phyloP scores from a whole-genome alignment of 2,113 vertebrate genomes.

The Chitala chitala region DNA sequence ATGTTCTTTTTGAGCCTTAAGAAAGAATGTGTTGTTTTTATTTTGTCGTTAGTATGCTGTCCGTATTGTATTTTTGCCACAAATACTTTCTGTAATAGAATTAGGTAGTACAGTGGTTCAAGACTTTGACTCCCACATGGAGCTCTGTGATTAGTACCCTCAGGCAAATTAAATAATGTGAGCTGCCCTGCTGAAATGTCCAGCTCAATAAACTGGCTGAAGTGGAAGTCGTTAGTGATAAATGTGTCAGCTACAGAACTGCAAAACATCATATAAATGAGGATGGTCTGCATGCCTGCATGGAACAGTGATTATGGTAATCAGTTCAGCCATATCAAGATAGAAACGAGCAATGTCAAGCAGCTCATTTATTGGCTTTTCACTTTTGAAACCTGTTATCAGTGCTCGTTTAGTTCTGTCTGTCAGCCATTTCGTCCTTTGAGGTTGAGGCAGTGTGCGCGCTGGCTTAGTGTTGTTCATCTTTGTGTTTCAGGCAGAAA shows the following conservation, averaged over 20 bases:
- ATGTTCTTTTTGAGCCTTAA: too few species aligned
- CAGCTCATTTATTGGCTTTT: background rate
- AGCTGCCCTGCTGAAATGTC: background rate
- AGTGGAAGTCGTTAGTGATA: too few species aligned
- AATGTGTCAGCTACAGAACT: too few species aligned
- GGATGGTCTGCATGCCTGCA: background rate
- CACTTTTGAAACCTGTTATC: too few species aligned
- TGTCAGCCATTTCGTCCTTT: background rate
- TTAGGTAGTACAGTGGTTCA: background rate
- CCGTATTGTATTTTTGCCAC: background rate
- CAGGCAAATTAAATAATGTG: background rate
- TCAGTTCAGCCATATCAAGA: background rate
- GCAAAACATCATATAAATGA: background rate
- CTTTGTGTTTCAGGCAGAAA: conserved; percentile 78
- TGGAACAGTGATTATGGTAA: too few species aligned
- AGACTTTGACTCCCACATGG: background rate
- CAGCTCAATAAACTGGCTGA: background rate
- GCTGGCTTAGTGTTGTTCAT: background rate
- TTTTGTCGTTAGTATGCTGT: too few species aligned
- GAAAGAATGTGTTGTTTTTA: too few species aligned
- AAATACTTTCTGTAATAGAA: background rate
- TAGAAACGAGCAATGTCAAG: background rate
- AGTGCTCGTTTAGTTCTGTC: background rate
- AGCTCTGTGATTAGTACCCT: background rate
- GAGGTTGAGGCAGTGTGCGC: too few species aligned